Base-by-base conservation (phyloP, 2,113 vertebrate genomes). In the Cryptomyrus ogoouensis region DNA sequence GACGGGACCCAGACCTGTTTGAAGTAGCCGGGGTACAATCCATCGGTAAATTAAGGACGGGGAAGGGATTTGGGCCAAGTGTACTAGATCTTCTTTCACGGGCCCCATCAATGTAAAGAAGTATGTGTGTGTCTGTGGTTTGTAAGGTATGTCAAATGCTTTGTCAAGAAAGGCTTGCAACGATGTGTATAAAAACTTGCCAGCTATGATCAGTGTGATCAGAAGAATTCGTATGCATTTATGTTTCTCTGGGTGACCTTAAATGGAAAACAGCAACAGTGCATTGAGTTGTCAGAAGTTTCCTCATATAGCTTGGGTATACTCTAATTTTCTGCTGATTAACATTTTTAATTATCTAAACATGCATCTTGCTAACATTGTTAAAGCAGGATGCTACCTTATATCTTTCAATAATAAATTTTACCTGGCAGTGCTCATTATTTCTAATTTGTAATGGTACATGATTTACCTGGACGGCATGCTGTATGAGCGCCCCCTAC, bases 81-180 rank as follows among this genome's bases (percentile, higher is more conserved):
- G 46, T 9, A 47, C 21, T 85, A n/a, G 46, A 27, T 85, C 83
- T 47, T 84, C 83, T 27, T 46, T 46, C 46, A 49, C 15, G 1
- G 42, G 24, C 42, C 42, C n/a, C 21, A 3, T 49, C 46, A 47
- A 6, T 44, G 44, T 84, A 42, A 44, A 84, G 39, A 84, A 44
- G 80, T 46, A 12, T 84, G 44, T 84, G 83, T 85, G 83, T n/a
- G 83, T 85, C 42, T 85, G 83, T 85, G 83, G 9, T 35, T 84
- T 44, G 39, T 42, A 46, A 47, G 19, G 21, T 46, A 47, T 44
- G 83, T 84, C 8, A 77, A 39, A 39, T 15, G 70, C 31, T 77
- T 35, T 39, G 31, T 31, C 70, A 39, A 39, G 10, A 0, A 77
- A 39, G 27, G 10, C 12, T 77, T 77, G 31, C 24, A 74, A 2